Base-by-base conservation (phyloP, 2,888 invertebrate genomes). In the Pilophorus perplexus region DNA sequence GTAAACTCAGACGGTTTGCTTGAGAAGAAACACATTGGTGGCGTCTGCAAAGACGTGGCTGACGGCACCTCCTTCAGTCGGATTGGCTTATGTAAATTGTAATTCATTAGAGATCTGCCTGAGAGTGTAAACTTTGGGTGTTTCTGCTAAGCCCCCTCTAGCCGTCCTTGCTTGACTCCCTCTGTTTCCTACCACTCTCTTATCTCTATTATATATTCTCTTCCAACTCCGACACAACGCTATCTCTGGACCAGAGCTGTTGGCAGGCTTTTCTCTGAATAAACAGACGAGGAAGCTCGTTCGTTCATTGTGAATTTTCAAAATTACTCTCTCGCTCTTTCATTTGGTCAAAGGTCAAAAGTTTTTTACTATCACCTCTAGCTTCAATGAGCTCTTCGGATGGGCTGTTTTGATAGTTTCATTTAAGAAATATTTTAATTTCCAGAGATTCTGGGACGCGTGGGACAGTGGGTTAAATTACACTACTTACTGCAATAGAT, bases 21-120 rank as follows among this genome's bases (percentile, higher is more conserved):
- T n/a, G n/a, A n/a, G n/a, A n/a, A n/a, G n/a, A n/a, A n/a, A n/a
- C n/a, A n/a, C n/a, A n/a, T n/a, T n/a, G n/a, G n/a, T n/a, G n/a
- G n/a, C 46, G 46, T 46, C 46, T 46, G 22, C 12, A 23, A 25
- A 46, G 14, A 46, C 46, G 46, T 14, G 14, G 46, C 12, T 23
- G 52, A 16, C 52, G 28, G 28, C 33, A 33, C 14, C 52, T 28
- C n/a, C n/a, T n/a, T n/a, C 20, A 55, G 37, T 33, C 55, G 12
- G 55, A 55, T 38, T 37, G 38, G 55, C 55, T 55, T 55, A 55
- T 55, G 55, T 55, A 55, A 55, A 55, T 55, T 55, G 55, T 55
- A 55, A 55, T 55, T 55, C 55, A 55, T 55, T 55, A 55, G 55
- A 55, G 55, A 33, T 28, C 55, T 20, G 55, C 38, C 55, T 37